Base-by-base conservation (phyloP, 2,888 invertebrate genomes). In the Nezara viridula region DNA sequence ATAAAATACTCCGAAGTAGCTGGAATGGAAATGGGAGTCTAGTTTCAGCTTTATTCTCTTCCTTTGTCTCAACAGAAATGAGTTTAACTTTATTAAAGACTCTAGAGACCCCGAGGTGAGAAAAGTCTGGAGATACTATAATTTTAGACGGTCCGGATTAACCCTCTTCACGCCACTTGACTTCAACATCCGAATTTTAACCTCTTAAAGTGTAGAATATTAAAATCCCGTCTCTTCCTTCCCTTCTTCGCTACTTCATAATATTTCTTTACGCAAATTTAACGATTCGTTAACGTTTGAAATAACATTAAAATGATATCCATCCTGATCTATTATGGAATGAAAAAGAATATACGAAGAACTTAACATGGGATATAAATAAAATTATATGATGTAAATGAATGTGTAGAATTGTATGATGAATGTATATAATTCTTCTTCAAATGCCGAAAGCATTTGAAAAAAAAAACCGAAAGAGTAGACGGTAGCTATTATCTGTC, bases 61-160 rank as follows among this genome's bases (percentile, higher is more conserved):
- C 66, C 37, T 73, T 73, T 73, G 66, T 19, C 37, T 7, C 37
- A 19, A 73, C 66, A 73, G 32, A 73, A 66, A 73, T 19, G 66
- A 73, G 66, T 37, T 60, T 73, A 73, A 73, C 66, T 73, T 73
- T 37, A 73, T 73, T 73, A 73, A 37, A 73, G 66, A 73, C 66
- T 27, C 21, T 10, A 19, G 66, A 37, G 66, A 73, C 32, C 37
- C 66, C 32, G 37, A 73, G 66, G 66, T 73, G 66, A 37, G 66
- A 37, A 60, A 60, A 73, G 66, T 32, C 66, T 73, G 66, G 32
- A 44, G 32, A 73, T 73, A 73, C 66, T 73, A 19, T 73, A 73
- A 73, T 73, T 73, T 73, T 73, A 37, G 66, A 21, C 66, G 66
- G 66, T 37, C 66, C 9, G 66, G 66, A 73, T 73, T 73, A 73